These are phyloP conservation scores for Aplysia californica DNA, from an alignment of 1,140 invertebrate genomes.

Conservation along the genomic window DNA sequence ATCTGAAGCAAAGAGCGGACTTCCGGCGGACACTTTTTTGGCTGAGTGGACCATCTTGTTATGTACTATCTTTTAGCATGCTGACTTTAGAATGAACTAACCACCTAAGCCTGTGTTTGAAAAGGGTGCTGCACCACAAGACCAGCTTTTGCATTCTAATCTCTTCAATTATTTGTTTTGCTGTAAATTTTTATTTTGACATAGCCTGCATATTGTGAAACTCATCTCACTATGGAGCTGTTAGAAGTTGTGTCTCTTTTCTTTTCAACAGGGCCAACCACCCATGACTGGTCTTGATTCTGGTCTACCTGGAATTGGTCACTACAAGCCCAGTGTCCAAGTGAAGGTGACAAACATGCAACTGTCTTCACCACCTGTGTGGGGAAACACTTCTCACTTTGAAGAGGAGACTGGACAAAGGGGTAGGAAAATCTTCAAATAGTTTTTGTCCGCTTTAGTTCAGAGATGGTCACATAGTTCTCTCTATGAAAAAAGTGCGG, in stretches of 20 bases:
- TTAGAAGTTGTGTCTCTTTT: neutral
- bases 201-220: too few species aligned
- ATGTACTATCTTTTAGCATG: too few species aligned
- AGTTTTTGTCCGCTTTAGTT: neutral
- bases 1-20: too few species aligned
- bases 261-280: constrained; percentile 12
- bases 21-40: too few species aligned
- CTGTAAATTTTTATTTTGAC: too few species aligned
- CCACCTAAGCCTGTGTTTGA: too few species aligned
- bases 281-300: constrained; percentile 51
- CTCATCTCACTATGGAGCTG: too few species aligned
- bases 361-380: constrained; percentile 51
- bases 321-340: constrained; percentile 60
- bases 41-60: too few species aligned
- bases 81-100: too few species aligned
- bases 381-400: constrained; percentile 44
- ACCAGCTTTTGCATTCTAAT: too few species aligned
- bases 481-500: neutral
- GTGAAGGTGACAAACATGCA: constrained; percentile 66
- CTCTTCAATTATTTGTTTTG: too few species aligned
- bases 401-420: constrained; percentile 51
- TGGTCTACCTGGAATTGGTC: constrained; percentile 45
- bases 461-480: neutral
- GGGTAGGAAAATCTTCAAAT: constrained; percentile 34
- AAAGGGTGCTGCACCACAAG: too few species aligned